These are phyloP conservation scores for Drosophila rellima DNA, from an alignment of 2,888 invertebrate species.

Conservation along the genomic window DNA sequence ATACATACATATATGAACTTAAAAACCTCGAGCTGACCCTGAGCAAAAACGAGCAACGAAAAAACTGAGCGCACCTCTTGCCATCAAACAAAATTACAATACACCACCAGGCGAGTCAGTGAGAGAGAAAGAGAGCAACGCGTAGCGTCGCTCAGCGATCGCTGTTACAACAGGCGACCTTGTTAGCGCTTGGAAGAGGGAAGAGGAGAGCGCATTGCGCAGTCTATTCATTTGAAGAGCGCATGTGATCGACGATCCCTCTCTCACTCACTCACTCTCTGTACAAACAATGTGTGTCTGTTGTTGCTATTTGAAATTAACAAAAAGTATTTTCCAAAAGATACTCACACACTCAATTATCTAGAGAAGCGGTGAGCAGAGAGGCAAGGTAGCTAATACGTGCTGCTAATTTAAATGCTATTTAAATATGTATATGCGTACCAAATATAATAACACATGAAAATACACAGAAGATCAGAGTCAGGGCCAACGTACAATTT, in stretches of 20 bases:
- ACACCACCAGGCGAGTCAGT: slow-evolving; percentile 19
- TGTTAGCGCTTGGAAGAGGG: slow-evolving; percentile 41
- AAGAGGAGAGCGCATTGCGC: slow-evolving; percentile 43
- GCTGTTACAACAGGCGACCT: slow-evolving; percentile 62
- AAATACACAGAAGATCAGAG: slow-evolving; percentile 81
- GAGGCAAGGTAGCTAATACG: slow-evolving; percentile 40
- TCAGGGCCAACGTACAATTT: slow-evolving; percentile 73
- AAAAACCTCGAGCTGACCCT: slow-evolving; percentile 86
- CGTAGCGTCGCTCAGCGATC: slow-evolving; percentile 21
- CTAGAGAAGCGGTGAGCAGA: slow-evolving; percentile 6
- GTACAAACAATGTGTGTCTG: slow-evolving; percentile 21
- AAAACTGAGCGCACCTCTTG: slow-evolving; percentile 53
- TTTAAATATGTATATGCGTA: slow-evolving; percentile 48
- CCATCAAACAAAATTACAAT: slow-evolving; percentile 62
- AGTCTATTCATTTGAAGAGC: slow-evolving; percentile 52
- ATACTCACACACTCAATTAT: slow-evolving; percentile 43
- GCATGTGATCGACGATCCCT: slow-evolving; percentile 18
- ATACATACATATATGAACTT: slow-evolving; percentile 43
- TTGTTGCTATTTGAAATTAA: slow-evolving; percentile 36
- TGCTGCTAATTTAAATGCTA: slow-evolving; percentile 59
- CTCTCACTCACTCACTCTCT: slow-evolving; percentile 12
- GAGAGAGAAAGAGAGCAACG: slow-evolving; percentile 29
- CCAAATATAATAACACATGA: slow-evolving; percentile 54
- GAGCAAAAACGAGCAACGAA: slow-evolving; percentile 76
- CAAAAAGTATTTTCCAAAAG: slow-evolving; percentile 51